Evolutionary conservation across 2,888 invertebrate genomes (phyloP), one percentile per base, ranked within the genome.

Genomic region (Nemotelus pantherinus): DNA sequence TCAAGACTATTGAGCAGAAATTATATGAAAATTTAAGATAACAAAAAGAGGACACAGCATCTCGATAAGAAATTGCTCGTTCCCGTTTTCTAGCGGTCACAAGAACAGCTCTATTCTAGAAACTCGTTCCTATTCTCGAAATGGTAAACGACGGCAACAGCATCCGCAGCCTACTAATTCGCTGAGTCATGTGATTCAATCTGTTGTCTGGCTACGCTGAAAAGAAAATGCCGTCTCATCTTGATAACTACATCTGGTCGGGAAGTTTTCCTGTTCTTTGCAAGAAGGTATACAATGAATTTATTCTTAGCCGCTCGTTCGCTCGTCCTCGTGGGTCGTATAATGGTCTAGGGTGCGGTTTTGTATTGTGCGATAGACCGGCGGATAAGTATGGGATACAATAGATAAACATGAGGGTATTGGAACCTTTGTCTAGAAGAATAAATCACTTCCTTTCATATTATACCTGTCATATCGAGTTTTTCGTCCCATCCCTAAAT

Each of bases 191-290:
- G 63, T 60, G 74, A 74, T 74, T 74, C 63, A 74, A 74, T 74
- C 74, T 74, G 74, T 74, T 74, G 74, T 74, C 74, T 74, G 74
- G 74, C 60, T 74, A 63, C 25, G 74, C 41, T 74, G 74, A 74
- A 74, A 25, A 74, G 74, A 74, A 74, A 74, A 63, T 74, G 74
- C 74, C 74, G 63, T 74, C 74, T 74, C 74, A 74, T 74, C 74
- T 74, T 74, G 74, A 74, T 74, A 74, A 74, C 74, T 74, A 55
- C 74, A 74, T 74, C 63, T 74, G 74, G 44, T 60, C 63, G 60
- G 50, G 63, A 72, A 74, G 74, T 74, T 74, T 74, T 60, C 60
- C 63, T 57, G 41, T 58, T 53, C 72, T 48, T 2, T 2, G 44
- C n/a, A 57, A 25, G 39, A 5, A 25, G 3, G 3, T 60, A 72